These are phyloP conservation scores for Acomys russatus DNA, from an alignment of 2,797 vertebrate species.

Conservation along the genomic window DNA sequence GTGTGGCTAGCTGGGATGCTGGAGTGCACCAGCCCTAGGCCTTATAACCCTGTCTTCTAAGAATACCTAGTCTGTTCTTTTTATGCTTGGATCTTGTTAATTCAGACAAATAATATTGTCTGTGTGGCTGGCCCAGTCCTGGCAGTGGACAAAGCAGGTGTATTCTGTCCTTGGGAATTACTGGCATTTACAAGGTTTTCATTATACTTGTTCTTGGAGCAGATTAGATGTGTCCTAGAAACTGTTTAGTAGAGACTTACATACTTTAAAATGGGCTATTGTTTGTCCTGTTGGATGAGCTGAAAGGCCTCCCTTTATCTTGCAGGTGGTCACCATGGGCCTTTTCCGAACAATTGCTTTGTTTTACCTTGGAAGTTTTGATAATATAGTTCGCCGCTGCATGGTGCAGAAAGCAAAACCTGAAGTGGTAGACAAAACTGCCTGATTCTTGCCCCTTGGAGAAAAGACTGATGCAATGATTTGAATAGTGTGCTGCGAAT, in stretches of 20 bases:
- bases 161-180: not conserved
- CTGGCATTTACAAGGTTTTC: not conserved
- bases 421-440: conserved; percentile 93
- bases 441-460: conserved; percentile 87
- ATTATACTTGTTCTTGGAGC: not conserved
- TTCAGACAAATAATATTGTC: not conserved
- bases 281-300: not conserved
- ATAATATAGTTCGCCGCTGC: conserved; percentile 98
- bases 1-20: not conserved
- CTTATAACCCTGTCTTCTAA: not conserved
- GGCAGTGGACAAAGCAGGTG: not conserved
- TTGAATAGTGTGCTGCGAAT: conserved; percentile 87
- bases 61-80: not conserved
- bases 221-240: conserved; percentile 34
- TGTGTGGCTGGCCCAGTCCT: not conserved
- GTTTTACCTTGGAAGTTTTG: conserved; percentile 98
- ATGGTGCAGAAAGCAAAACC: conserved; percentile 96
- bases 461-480: conserved; percentile 78
- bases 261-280: not conserved
- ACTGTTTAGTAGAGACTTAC: not conserved
- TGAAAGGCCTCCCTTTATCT: conserved; percentile 77
- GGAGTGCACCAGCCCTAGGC: not conserved
- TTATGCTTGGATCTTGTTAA: not conserved
- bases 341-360: conserved; percentile 97
- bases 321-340: conserved; percentile 97